Evolutionary conservation across 2,888 invertebrate species (phyloP).

Genomic region (Mesodorylaimus sp.): DNA sequence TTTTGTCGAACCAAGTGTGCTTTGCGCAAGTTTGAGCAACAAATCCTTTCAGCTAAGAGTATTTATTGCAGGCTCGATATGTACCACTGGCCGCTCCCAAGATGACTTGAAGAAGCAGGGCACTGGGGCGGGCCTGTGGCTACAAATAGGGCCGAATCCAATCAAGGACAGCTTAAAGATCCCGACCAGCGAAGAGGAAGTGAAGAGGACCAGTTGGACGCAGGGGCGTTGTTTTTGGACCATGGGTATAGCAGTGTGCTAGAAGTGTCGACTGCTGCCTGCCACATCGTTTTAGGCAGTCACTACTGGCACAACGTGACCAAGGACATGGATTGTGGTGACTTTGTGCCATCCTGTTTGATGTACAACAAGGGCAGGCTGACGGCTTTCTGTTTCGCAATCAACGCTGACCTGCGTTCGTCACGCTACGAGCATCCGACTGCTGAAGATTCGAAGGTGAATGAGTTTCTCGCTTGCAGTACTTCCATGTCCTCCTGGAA

Average conservation of each 20-base stretch:
- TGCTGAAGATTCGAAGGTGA: background rate
- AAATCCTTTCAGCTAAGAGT: conserved; percentile 21
- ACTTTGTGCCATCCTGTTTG: conserved; percentile 23
- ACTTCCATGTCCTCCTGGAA: background rate
- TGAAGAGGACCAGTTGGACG: conserved; percentile 22
- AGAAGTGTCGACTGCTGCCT: background rate
- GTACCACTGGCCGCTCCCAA: conserved; percentile 18
- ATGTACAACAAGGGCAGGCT: conserved; percentile 25
- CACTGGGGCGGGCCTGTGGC: conserved; percentile 25
- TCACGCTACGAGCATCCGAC: background rate
- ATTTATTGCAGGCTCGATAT: no score
- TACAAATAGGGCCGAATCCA: conserved; percentile 27
- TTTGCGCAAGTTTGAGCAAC: background rate
- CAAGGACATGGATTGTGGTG: conserved; percentile 21
- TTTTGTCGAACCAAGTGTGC: conserved; percentile 17
- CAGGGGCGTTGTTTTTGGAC: conserved; percentile 26
- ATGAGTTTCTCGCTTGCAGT: background rate
- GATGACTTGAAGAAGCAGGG: conserved; percentile 17
- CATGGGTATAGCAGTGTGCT: conserved; percentile 23
- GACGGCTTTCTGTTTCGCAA: background rate
- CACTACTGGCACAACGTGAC: conserved; percentile 25
- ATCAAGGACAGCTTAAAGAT: conserved; percentile 14
- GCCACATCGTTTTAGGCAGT: conserved; percentile 15
- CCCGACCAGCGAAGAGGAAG: conserved; percentile 18
- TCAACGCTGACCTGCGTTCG: background rate